Evolutionary conservation across 2,797 vertebrate genomes (phyloP).

Genomic region (Otus scops): DNA sequence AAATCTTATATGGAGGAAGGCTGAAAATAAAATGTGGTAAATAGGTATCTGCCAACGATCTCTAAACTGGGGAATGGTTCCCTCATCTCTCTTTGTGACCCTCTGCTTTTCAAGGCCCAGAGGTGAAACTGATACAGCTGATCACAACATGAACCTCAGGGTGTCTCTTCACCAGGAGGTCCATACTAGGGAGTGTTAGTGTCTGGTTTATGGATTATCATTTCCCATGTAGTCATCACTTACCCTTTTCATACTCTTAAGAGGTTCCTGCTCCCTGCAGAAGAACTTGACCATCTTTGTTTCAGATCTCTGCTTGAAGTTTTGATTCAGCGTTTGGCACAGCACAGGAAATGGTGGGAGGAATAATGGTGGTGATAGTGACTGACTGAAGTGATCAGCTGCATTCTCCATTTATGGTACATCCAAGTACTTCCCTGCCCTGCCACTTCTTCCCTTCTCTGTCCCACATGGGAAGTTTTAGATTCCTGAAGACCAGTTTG

Average conservation of each 20-base stretch:
- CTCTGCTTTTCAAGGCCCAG: not conserved
- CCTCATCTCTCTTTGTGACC: not conserved
- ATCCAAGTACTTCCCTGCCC: not conserved
- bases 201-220: not conserved
- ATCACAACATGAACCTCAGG: not conserved
- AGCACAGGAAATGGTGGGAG: not conserved
- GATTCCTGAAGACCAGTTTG: not conserved
- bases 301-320: not conserved
- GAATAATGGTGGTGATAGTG: too few species aligned
- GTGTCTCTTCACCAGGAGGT: not conserved
- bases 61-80: not conserved
- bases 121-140: not conserved
- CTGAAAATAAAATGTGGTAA: not conserved
- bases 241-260: not conserved
- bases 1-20: not conserved
- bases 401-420: not conserved
- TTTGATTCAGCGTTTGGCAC: not conserved
- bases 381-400: not conserved
- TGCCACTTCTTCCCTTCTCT: not conserved
- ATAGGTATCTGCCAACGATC: not conserved
- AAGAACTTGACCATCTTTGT: not conserved
- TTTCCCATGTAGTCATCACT: not conserved
- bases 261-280: not conserved
- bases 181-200: not conserved
- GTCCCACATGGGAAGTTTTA: not conserved